Base-by-base conservation (phyloP, 2,888 invertebrate species). In the Cheilosia grossa region DNA sequence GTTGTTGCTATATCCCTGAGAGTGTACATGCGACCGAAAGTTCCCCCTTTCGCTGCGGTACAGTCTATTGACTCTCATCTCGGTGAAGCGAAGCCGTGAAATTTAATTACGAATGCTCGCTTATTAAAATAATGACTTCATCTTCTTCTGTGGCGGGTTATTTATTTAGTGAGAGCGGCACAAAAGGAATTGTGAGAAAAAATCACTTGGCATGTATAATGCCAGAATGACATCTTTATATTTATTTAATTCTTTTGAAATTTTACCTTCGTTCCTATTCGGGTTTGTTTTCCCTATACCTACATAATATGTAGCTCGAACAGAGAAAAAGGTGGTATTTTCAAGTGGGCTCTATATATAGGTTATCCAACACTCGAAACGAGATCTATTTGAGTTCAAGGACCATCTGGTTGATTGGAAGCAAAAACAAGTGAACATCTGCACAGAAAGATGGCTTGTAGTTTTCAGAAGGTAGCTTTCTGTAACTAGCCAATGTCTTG, bases 61-160 rank as follows among this genome's bases (percentile, higher is more conserved):
- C 58, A 33, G 49, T 63, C 15, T 78, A 40, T 40, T 15, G 37
- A 27, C 51, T 44, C 44, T 67, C 42, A 70, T 33, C 69, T 51
- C 24, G 21, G 42, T 56, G 54, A 67, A 80, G 49, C 67, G 81
- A 53, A 77, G 66, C 85, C 75, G 81, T 85, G 81, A 80, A 85
- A 85, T 80, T 85, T 81, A 77, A 85, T 85, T 81, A 72, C 72
- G 56, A 63, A 81, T 85, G 85, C 81, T 85, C 72, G 85, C 75
- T 81, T 85, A 75, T 85, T 80, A 75, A 80, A 80, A 59, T 51
- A 83, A 85, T 81, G 81, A 81, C 81, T 81, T 85, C 81, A 85
- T 85, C 78, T 77, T 72, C 44, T 51, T 64, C 21, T 64, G 63
- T 80, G 85, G 49, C 72, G 79, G 10, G 10, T 37, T 63, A 30